Base-by-base conservation (phyloP, 2,888 invertebrate genomes). In the Hirtodrosophila histrioides region DNA sequence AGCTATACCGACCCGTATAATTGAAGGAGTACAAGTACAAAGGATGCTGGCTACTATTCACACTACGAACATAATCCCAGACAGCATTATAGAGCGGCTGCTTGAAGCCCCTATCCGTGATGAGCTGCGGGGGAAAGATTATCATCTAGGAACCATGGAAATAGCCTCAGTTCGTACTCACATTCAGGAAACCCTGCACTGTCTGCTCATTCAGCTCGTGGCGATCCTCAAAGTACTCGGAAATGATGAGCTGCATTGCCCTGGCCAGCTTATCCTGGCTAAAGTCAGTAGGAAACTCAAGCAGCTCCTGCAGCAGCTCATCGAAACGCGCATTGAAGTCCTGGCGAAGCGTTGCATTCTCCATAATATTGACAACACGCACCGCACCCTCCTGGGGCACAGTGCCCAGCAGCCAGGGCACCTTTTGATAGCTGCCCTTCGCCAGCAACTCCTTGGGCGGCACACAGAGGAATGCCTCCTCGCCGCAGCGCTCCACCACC, bases 331-430 rank as follows among this genome's bases (percentile, higher is more conserved):
- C 40, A 73, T 91, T 92, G 49, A 92, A 90, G 4, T 88, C 75
- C 2, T 63, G 41, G 0, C 83, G 75, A 8, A 91, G 66, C 0
- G 72, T 78, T 6, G 74, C 60, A 29, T 90, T 90, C 29, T 88
- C 86, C 48, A 90, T 64, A 8, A 91, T 91, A 9, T 90, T 87
- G 0, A 91, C 89, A 11, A 92, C 92, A 53, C 92, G 90, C 10
- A 94, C 90, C 3, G 92, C 91, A 17, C 93, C 93, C 78, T 94
- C 93, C 4, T 91, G 86, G 1, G 92, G 89, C 3, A 92, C 92
- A 1, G 91, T 85, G 4, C 93, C 93, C 8, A 92, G 83, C 71
- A 94, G 91, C 91, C 92, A 92, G 1, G 93, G 93, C 3, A 93
- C 90, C 12, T 91, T 88, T 9, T 82, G 80, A 50, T 93, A 92